Evolutionary conservation across 2,797 vertebrate genomes (phyloP), one percentile per base, ranked within the genome.

Genomic region (Okamejei kenojei): DNA sequence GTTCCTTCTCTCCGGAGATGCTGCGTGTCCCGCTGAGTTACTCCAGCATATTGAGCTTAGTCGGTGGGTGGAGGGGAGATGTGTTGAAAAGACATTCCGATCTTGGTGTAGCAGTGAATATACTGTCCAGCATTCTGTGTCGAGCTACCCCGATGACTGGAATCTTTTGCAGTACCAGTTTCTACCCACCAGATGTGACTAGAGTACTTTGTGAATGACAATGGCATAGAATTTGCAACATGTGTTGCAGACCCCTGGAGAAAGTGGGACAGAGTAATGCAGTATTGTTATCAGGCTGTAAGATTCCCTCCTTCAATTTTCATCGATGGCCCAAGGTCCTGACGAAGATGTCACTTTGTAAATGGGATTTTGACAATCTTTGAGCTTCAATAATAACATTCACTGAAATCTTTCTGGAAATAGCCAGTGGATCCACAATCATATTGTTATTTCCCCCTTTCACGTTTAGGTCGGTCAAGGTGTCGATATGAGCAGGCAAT

Each of bases 331-430:
- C 90, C 45, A 21, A 15, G 68, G 65, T 74, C 90, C 90, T 71
- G 29, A 45, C 26, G 90, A 92, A 74, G 90, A 92, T 92, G 71
- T 92, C 90, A 76, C 90, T 74, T 74, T 45, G 90, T 92, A 92
- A 92, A 92, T 73, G 90, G 38, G 90, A 54, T 74, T 45, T 92
- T 92, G 71, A 76, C 45, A 45, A 19, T 92, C 71, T 92, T 73
- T 92, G 90, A 92, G 90, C 90, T 92, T 58, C 68, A 76, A n/a
- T 92, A 92, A 92, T 74, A 54, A 92, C 90, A 76, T 92, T 74
- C 71, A 92, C 68, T 45, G 35, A 92, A 92, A 74, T 74, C 68
- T 76, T 68, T 68, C 84, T 7, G 65, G 84, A 88, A 88, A 68
- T 92, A 76, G 45, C 71, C 68, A 92, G 71, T 35, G 68, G 32